Conservation (phyloP, 2,888 invertebrate genomes). For the Volucella bombylans region DNA sequence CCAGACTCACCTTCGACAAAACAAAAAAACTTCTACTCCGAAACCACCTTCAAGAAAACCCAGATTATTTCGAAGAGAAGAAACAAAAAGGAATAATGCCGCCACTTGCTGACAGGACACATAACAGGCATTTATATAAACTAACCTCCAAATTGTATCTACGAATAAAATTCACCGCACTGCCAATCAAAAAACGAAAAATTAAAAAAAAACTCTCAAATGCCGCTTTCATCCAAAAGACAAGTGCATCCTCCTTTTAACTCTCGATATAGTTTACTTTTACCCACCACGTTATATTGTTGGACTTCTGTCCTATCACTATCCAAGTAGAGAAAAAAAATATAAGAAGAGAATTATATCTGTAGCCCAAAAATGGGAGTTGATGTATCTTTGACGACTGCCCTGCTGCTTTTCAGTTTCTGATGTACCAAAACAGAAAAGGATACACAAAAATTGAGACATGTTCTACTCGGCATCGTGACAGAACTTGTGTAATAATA, state of each 20-base stretch:
- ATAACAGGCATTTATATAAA: constrained; percentile 63
- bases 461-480: constrained; percentile 72
- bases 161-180: constrained; percentile 58
- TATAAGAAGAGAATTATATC: constrained; percentile 42
- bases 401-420: too few relatives aligned
- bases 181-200: constrained; percentile 72
- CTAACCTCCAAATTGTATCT: constrained; percentile 51
- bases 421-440: constrained; percentile 22
- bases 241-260: constrained; percentile 21
- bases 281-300: constrained; percentile 45
- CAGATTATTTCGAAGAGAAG: background rate
- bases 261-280: constrained; percentile 63
- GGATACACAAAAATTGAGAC: constrained; percentile 70
- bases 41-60: constrained; percentile 2
- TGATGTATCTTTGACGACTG: constrained; percentile 35
- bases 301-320: constrained; percentile 5
- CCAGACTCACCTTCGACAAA: constrained; percentile 11
- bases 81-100: constrained; percentile 51
- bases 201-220: constrained; percentile 67
- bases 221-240: constrained; percentile 65
- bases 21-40: background rate
- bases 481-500: constrained; percentile 74
- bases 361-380: constrained; percentile 70
- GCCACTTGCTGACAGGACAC: constrained; percentile 67
- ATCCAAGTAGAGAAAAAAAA: constrained; percentile 37